Evolutionary conservation across 2,113 vertebrate genomes (phyloP), one percentile per base, ranked within the genome.

Genomic region (Rhodinocichla rosea): DNA sequence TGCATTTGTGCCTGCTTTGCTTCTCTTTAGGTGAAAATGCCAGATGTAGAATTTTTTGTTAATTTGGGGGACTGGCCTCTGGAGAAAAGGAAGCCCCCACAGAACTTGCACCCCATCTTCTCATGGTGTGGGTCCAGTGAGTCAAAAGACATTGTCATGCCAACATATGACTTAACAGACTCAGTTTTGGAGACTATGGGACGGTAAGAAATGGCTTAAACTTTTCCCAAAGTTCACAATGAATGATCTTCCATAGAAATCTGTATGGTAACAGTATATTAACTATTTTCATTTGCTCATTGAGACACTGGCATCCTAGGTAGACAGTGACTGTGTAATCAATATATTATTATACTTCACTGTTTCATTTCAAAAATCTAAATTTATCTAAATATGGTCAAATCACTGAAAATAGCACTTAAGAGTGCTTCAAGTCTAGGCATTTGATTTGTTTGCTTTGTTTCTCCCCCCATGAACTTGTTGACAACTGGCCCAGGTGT

Each of bases 41-140:
- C 99, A 77, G 99, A 99, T 93, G 62, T 99, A 47, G 99, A 99
- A 96, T 99, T 99, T 97, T 99, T 99, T 97, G 99, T 99, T 50
- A 99, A 99, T 94, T 94, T 99, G 84, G 99, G 99, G 10, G 99
- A 99, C 92, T 99, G 99, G 99, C 99, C 99, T n/a, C 95, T 99
- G 96, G 99, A 99, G 95, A 99, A 99, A 93, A 99, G 97, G 95
- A 98, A 98, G 88, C 82, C 98, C 53, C 55, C 90, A 4, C 96
- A 98, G 65, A 98, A 97, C 26, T 94, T 99, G 81, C 99, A 99
- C 81, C 99, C 99, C 0, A 99, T 99, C 96, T 99, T 99, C 95
- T 99, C 99, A 3, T 99, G 99, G 99, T 99, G 99, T 92, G 99
- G 99, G 62, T 99, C 99, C 49, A 98, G 96, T 42, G 99, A 99